Base-by-base conservation (phyloP, 2,888 invertebrate species). In the Parascotia fuliginaria region DNA sequence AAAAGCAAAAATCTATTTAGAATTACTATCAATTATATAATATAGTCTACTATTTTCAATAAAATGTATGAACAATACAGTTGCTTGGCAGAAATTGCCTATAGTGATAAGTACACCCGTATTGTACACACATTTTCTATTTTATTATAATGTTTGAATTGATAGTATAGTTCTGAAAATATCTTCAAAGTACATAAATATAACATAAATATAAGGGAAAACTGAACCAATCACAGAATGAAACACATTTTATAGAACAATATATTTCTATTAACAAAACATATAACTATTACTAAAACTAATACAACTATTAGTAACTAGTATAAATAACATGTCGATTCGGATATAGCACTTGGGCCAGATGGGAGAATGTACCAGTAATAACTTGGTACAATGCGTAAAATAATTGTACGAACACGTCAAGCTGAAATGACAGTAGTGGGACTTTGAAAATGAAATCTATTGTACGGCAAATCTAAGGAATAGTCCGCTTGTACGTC, bases 401-500 rank as follows among this genome's bases (percentile, higher is more conserved):
- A 52, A 89, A 81, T 15, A 92, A 71, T 48, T 70, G 71, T 11
- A 80, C 51, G 47, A 91, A 86, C 31, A 87, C 74, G 65, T 89
- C 83, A 91, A 91, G 89, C 65, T 90, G 89, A 81, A 92, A 92
- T 63, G 85, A 90, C 73, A 91, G 89, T 65, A 92, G 85, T 70
- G 91, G 91, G 81, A 90, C 79, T 87, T 89, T 90, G 91, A 92
- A 89, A 91, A 66, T 75, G 88, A 81, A 92, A 83, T 66, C 88
- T 79, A 84, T 92, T 92, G 61, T 86, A 91, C 7, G 92, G 92
- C 22, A 92, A 67, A 60, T 92, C 92, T 58, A 92, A 58, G 0
- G 92, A 75, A 55, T 90, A 92, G 60, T 92, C 92, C 0, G 92
- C 91, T 58, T 92, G 91, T 0, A 92, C 89, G 54, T 92, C 92